Evolutionary conservation across 2,797 vertebrate genomes (phyloP).

Genomic region (Podarcis siculus): DNA sequence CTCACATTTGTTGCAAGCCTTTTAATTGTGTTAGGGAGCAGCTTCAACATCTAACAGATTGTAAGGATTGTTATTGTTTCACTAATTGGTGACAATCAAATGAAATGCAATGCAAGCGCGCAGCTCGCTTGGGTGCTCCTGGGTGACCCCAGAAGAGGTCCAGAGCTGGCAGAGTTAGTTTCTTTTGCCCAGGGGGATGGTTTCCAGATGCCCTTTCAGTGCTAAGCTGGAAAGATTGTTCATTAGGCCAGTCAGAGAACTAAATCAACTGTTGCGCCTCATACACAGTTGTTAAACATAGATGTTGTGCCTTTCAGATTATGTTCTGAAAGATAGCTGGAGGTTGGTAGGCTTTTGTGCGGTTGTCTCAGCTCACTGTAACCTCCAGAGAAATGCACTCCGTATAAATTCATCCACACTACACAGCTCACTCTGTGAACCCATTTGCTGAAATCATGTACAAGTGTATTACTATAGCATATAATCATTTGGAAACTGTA

Average conservation of each 20-base stretch:
- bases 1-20: slow-evolving; percentile 40
- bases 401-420: background rate
- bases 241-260: slow-evolving; percentile 30
- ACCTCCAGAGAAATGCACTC: background rate
- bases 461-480: background rate
- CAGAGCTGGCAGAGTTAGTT: slow-evolving; percentile 29
- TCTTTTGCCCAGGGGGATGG: slow-evolving; percentile 27
- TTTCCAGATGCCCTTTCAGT: slow-evolving; percentile 23
- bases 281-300: slow-evolving; percentile 13
- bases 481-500: background rate
- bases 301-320: slow-evolving; percentile 9
- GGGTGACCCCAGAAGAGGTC: slow-evolving; percentile 8
- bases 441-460: background rate
- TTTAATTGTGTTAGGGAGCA: slow-evolving; percentile 39
- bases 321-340: slow-evolving; percentile 12
- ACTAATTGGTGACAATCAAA: slow-evolving; percentile 59
- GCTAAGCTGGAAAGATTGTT: slow-evolving; percentile 19
- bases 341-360: slow-evolving; percentile 6
- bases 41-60: slow-evolving; percentile 39
- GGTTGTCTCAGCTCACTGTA: slow-evolving; percentile 13
- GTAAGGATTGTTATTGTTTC: slow-evolving; percentile 24
- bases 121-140: slow-evolving; percentile 9
- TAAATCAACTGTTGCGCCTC: slow-evolving; percentile 11
- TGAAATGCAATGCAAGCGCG: slow-evolving; percentile 11
- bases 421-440: slow-evolving; percentile 13